phyloP scores from a whole-genome alignment of 1,140 invertebrate genomes.

The Neocloeon triangulifer region DNA sequence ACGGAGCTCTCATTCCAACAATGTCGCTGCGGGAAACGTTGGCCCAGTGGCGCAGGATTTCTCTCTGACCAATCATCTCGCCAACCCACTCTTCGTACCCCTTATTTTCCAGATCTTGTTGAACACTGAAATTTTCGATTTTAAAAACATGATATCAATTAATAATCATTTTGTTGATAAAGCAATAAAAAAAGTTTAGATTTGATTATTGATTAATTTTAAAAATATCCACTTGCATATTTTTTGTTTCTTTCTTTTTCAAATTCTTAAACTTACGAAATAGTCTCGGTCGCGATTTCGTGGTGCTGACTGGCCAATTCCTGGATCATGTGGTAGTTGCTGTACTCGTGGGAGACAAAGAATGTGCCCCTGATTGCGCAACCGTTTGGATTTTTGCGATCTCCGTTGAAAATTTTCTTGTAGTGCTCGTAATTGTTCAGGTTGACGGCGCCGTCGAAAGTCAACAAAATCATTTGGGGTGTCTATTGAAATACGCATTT shows the following conservation, averaged over 20 bases:
- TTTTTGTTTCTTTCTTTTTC: neutral
- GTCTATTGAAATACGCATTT: slow-evolving; percentile 34
- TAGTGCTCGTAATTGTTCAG: slow-evolving; percentile 79
- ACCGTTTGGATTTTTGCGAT: slow-evolving; percentile 61
- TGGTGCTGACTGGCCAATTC: slow-evolving; percentile 67
- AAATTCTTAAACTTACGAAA: slow-evolving; percentile 41
- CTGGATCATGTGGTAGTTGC: slow-evolving; percentile 83
- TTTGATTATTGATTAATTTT: neutral
- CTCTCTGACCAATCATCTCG: slow-evolving; percentile 84
- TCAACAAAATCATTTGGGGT: slow-evolving; percentile 81
- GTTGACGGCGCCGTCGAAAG: slow-evolving; percentile 84
- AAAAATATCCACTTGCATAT: slow-evolving; percentile 7
- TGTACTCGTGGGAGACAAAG: slow-evolving; percentile 86
- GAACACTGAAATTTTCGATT: slow-evolving; percentile 19
- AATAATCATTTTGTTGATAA: neutral
- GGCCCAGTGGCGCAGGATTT: slow-evolving; percentile 59
- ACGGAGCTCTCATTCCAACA: slow-evolving; percentile 71
- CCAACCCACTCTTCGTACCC: slow-evolving; percentile 78
- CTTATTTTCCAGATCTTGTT: slow-evolving; percentile 64
- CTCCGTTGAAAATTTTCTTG: slow-evolving; percentile 55
- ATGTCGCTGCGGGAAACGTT: slow-evolving; percentile 62
- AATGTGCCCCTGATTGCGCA: slow-evolving; percentile 81
- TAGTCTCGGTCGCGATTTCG: slow-evolving; percentile 78
- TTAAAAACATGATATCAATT: neutral
- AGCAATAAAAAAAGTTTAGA: neutral